Percentiles rank a stretch among this genome's conserved stretches.
Evolutionary conservation across 2,888 invertebrate genomes (phyloP).

Genomic region (Ophion slaviceki): DNA sequence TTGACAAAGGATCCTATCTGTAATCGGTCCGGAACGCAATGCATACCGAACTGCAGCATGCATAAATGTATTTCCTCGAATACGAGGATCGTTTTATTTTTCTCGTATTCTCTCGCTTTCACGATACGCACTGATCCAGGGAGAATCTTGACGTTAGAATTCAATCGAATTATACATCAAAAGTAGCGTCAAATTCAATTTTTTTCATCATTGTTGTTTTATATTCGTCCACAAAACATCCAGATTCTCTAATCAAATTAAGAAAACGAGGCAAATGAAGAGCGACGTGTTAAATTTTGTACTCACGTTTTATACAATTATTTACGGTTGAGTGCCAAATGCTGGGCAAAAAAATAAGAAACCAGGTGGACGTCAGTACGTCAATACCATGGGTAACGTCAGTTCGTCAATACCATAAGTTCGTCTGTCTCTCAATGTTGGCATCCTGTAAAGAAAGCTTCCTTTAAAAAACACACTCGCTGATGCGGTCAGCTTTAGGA

Average conservation of each 20-base stretch:
- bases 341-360: too few species aligned
- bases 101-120: slow-evolving; percentile 3
- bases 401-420: neutral
- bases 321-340: too few species aligned
- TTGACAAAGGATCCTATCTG: slow-evolving; percentile 78
- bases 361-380: neutral
- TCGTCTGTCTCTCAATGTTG: too few species aligned
- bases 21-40: slow-evolving; percentile 77
- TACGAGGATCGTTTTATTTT: slow-evolving; percentile 32
- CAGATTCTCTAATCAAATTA: neutral
- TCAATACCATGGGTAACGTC: neutral
- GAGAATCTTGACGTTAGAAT: slow-evolving; percentile 15
- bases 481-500: too few species aligned
- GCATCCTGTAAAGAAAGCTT: neutral
- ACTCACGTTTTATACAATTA: too few species aligned
- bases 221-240: neutral
- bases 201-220: neutral
- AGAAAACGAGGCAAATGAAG: too few species aligned
- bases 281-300: too few species aligned
- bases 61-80: slow-evolving; percentile 78
- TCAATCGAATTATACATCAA: slow-evolving; percentile 4
- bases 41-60: slow-evolving; percentile 75
- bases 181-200: neutral
- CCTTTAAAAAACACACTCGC: neutral
- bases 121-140: slow-evolving; percentile 26